Percentiles rank a stretch among this genome's conserved stretches.
Evolutionary conservation across 2,888 invertebrate genomes (phyloP).

Genomic region (Caenorhabditis wallacei): DNA sequence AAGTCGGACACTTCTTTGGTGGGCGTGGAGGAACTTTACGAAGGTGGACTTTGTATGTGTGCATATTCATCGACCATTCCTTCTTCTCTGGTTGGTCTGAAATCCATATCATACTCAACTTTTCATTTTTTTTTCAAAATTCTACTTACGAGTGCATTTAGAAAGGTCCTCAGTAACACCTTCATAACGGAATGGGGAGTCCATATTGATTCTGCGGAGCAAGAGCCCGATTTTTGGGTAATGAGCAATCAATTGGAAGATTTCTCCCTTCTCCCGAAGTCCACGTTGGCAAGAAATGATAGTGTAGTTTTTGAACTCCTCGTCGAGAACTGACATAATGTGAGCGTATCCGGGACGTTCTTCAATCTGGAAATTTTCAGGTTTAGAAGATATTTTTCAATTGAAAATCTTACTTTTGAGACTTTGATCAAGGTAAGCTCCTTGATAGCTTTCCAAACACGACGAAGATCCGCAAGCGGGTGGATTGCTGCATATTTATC

Average conservation of each 20-base stretch:
- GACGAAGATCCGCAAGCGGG: neutral
- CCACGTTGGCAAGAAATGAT: neutral
- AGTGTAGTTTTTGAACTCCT: conserved; percentile 14
- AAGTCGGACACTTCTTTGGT: too few species aligned
- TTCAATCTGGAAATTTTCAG: neutral
- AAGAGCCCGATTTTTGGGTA: neutral
- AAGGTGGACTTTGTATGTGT: too few species aligned
- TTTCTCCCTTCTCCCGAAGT: conserved; percentile 10
- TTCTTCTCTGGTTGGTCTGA: too few species aligned
- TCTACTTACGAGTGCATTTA: neutral
- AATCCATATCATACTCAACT: too few species aligned
- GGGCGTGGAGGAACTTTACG: too few species aligned
- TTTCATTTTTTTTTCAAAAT: too few species aligned
- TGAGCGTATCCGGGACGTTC: conserved; percentile 9
- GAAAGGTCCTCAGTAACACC: neutral
- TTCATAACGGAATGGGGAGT: neutral
- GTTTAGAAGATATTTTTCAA: neutral
- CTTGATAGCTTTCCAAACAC: neutral
- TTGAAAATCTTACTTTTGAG: too few species aligned
- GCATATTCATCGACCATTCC: too few species aligned
- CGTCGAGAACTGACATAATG: neutral
- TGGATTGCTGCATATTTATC: too few species aligned
- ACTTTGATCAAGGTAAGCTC: neutral
- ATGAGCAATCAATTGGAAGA: conserved; percentile 12
- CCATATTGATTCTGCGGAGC: neutral